Evolutionary conservation across 2,888 invertebrate genomes (phyloP).

Genomic region (Sceliomorpha sp.): DNA sequence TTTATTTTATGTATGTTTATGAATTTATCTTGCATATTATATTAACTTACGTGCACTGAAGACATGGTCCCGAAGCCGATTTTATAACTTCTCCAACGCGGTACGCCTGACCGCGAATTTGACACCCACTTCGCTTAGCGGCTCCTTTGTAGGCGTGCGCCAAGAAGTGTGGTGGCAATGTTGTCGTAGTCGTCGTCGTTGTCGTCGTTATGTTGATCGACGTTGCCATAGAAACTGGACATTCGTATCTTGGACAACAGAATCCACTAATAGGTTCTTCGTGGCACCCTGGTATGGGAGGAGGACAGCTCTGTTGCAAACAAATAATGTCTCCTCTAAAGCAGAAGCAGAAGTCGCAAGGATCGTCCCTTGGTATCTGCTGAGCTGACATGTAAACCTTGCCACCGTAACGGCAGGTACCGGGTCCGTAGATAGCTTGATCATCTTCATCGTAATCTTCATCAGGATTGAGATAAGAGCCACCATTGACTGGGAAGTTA

Average conservation of each 20-base stretch:
- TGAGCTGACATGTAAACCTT: constrained; percentile 96
- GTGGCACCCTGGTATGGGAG: constrained; percentile 94
- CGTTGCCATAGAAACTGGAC: constrained; percentile 93
- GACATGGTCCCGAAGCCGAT: constrained; percentile 94
- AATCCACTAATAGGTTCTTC: constrained; percentile 96
- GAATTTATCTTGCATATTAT: not conserved
- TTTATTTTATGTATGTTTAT: not conserved
- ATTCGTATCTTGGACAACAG: constrained; percentile 97
- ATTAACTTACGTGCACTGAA: constrained; percentile 94
- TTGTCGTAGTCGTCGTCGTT: constrained; percentile 92
- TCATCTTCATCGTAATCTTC: constrained; percentile 90
- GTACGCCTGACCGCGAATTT: constrained; percentile 91
- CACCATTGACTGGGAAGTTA: constrained; percentile 74
- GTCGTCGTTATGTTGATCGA: constrained; percentile 92
- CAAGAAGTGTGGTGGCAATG: constrained; percentile 91
- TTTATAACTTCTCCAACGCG: constrained; percentile 91
- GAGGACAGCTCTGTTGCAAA: constrained; percentile 96
- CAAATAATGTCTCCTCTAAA: constrained; percentile 98
- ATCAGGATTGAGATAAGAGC: constrained; percentile 81
- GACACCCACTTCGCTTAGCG: constrained; percentile 89
- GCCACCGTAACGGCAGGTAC: constrained; percentile 95
- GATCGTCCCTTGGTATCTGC: constrained; percentile 96
- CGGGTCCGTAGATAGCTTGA: constrained; percentile 89
- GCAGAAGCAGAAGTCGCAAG: constrained; percentile 98
- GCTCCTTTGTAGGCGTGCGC: constrained; percentile 89